phyloP scores from a whole-genome alignment of 2,888 invertebrate genomes.

The Drosophila fulvimacula region DNA sequence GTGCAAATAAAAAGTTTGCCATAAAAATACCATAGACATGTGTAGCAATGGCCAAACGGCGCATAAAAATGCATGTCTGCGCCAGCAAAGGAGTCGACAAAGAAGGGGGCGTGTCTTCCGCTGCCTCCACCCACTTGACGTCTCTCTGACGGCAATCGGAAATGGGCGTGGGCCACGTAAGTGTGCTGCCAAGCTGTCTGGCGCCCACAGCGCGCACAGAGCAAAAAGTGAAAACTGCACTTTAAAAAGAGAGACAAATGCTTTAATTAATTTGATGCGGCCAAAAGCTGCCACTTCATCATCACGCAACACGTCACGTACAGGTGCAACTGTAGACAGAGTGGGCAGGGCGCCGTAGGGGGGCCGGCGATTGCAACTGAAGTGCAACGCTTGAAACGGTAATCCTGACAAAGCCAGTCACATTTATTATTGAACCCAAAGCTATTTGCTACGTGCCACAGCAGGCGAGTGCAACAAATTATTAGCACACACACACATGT shows the following conservation, averaged over 20 bases:
- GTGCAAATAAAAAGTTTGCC: conserved; percentile 83
- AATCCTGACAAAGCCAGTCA: conserved; percentile 82
- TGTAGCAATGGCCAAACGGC: conserved; percentile 49
- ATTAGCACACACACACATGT: conserved; percentile 41
- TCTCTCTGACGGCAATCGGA: conserved; percentile 47
- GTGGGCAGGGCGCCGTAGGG: background rate
- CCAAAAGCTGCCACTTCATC: conserved; percentile 54
- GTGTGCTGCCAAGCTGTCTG: conserved; percentile 35
- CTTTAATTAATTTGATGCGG: conserved; percentile 72
- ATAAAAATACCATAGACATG: conserved; percentile 81
- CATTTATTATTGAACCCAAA: conserved; percentile 82
- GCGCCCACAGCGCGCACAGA: conserved; percentile 17
- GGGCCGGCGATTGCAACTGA: conserved; percentile 19
- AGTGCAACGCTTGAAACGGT: conserved; percentile 71
- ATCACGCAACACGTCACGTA: conserved; percentile 65
- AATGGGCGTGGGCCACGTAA: conserved; percentile 39
- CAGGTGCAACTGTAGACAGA: conserved; percentile 68
- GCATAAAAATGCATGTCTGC: conserved; percentile 77
- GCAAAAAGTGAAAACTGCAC: conserved; percentile 44
- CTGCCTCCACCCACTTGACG: background rate
- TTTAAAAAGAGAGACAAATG: conserved; percentile 24
- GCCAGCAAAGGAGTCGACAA: conserved; percentile 14
- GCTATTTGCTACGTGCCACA: conserved; percentile 61
- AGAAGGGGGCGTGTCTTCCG: conserved; percentile 30
- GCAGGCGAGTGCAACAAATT: conserved; percentile 50